Evolutionary conservation across 2,888 invertebrate genomes (phyloP).

Genomic region (Philereme vetulata): DNA sequence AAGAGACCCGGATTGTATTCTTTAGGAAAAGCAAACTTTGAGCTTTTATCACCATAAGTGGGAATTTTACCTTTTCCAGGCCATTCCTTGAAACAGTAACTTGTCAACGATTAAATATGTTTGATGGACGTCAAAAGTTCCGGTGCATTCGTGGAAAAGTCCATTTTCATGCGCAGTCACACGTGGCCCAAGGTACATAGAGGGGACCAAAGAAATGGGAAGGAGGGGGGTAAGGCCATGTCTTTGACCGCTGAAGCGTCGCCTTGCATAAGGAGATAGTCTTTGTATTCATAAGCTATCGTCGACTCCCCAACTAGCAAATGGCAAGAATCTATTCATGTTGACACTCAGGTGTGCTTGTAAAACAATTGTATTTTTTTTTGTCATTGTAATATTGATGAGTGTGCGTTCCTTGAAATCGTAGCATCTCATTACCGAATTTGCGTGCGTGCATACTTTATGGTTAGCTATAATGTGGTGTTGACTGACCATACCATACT

Average conservation of each 20-base stretch:
- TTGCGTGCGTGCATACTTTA: slow-evolving; percentile 30
- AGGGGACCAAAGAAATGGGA: slow-evolving; percentile 39
- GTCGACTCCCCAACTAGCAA: slow-evolving; percentile 71
- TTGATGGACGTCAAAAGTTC: slow-evolving; percentile 54
- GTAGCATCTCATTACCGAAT: slow-evolving; percentile 46
- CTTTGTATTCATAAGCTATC: slow-evolving; percentile 75
- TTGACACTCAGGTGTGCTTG: slow-evolving; percentile 65
- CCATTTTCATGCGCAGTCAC: slow-evolving; percentile 69
- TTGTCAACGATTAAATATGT: neutral
- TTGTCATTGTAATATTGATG: slow-evolving; percentile 66
- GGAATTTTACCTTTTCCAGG: too few relatives aligned
- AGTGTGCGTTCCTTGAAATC: slow-evolving; percentile 56
- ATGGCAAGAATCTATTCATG: slow-evolving; percentile 76
- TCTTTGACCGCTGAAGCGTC: slow-evolving; percentile 75
- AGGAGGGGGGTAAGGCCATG: slow-evolving; percentile 44
- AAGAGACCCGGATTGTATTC: too few relatives aligned
- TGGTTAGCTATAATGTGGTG: neutral
- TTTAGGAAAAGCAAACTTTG: too few relatives aligned
- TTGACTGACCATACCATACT: neutral
- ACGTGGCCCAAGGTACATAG: slow-evolving; percentile 54
- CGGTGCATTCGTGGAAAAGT: slow-evolving; percentile 76
- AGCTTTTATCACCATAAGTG: too few relatives aligned
- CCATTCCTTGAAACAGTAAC: too few relatives aligned
- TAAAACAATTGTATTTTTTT: slow-evolving; percentile 70
- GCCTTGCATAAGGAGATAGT: slow-evolving; percentile 70